Evolutionary conservation across 2,113 vertebrate species (phyloP).

Genomic region (Microtus oregoni): DNA sequence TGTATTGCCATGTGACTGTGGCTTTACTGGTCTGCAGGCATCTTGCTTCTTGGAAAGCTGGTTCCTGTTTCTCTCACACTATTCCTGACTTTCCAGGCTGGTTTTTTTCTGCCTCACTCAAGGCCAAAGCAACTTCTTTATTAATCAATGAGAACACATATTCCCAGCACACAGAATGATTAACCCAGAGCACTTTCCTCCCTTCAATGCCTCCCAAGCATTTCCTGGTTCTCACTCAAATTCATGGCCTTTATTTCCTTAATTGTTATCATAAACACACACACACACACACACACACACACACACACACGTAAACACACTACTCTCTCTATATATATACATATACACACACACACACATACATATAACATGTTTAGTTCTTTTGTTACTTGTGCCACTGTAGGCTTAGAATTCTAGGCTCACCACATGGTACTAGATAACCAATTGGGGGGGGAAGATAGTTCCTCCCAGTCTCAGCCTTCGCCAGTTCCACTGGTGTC

Average conservation of each 20-base stretch:
- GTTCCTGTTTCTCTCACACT: no score
- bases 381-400: neutral
- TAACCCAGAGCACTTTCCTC: neutral
- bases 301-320: neutral
- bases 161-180: no score
- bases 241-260: neutral
- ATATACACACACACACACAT: fast-evolving
- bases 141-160: no score
- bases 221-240: neutral
- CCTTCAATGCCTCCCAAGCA: neutral
- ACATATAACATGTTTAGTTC: neutral
- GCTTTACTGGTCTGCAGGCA: no score
- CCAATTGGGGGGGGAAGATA: neutral
- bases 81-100: no score
- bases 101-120: no score
- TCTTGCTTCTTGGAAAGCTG: no score
- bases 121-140: no score
- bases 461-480: neutral
- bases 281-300: neutral
- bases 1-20: no score
- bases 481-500: neutral
- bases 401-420: neutral
- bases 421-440: neutral
- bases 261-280: neutral
- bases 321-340: no score